Evolutionary conservation across 2,797 vertebrate genomes (phyloP), one percentile per base, ranked within the genome.

Genomic region (Margarornis squamiger): DNA sequence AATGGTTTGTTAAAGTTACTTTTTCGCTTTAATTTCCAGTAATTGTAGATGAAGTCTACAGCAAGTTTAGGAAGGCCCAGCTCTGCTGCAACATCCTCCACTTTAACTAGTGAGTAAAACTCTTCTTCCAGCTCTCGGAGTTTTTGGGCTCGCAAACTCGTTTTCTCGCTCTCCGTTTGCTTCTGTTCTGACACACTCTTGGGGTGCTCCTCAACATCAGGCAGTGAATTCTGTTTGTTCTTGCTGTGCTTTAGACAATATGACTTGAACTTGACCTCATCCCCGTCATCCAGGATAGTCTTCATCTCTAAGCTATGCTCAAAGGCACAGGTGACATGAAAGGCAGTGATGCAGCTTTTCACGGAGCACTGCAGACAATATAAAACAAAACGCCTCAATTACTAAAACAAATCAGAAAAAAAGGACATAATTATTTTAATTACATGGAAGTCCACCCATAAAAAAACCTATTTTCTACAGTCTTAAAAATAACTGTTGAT

Each of bases 301-400:
- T 99, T 99, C 99, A 99, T 99, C 97, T 99, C 99, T 85, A 99
- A 98, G 95, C 93, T 99, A 98, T 99, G 99, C 98, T 99, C 99
- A 83, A 99, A 99, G 96, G 99, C 99, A 92, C 99, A 99, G 21
- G 99, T 99, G 96, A 99, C 99, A 27, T 99, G 99, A 98, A 99
- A 99, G 75, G 99, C 99, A 91, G 98, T 99, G 87, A 99, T 99
- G 97, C 99, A 99, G 97, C 99, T 99, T 98, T 99, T 99, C 75
- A 99, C 99, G 0, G 99, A 99, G 96, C 99, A 99, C 99, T 99
- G 91, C 29, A 81, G 66, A 94, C 88, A 86, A 92, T 90, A 80
- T 3, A 54, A 66, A 82, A 14, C 21, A 58, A 55, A 78, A 43
- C 0, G 1, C 11, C 18, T 78, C 39, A 36, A 41, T 84, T 63